Evolutionary conservation across 92 coral and sea anemone species (phyloP).

Genomic region (Phenganax subtilis): DNA sequence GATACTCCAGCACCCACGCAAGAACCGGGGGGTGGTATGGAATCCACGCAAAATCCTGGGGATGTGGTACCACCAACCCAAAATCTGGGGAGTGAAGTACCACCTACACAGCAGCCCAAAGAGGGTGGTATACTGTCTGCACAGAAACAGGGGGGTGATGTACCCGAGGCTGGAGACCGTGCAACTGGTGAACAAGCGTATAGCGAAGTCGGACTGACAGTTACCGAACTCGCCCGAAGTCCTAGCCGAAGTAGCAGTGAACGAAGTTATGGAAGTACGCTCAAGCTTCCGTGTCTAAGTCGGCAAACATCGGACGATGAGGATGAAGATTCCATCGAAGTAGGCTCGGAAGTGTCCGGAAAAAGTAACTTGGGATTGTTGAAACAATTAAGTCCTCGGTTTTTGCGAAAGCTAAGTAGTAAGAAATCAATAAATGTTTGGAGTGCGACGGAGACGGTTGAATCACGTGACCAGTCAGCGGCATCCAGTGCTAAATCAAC

Average conservation of each 20-base stretch:
- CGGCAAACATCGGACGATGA: conserved; percentile 42
- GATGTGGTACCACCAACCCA: too few species aligned
- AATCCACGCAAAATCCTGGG: too few species aligned
- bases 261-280: conserved; percentile 15
- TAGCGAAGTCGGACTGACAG: neutral
- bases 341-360: conserved; percentile 29
- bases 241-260: conserved; percentile 38
- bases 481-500: conserved; percentile 22
- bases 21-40: too few species aligned
- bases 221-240: conserved; percentile 16
- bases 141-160: neutral
- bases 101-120: too few species aligned
- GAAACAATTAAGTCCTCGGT: conserved; percentile 30
- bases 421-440: conserved; percentile 1
- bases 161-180: neutral
- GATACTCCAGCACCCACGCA: too few species aligned
- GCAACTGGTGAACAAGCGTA: neutral
- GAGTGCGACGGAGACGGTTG: conserved; percentile 19
- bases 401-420: conserved; percentile 15
- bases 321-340: conserved; percentile 24
- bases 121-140: too few species aligned
- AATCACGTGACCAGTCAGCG: neutral
- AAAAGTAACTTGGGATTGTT: conserved; percentile 23
- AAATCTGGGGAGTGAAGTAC: too few species aligned
- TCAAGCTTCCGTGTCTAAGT: conserved; percentile 40